phyloP scores from a whole-genome alignment of 2,113 vertebrate genomes.

The Eulacestoma nigropectus region DNA sequence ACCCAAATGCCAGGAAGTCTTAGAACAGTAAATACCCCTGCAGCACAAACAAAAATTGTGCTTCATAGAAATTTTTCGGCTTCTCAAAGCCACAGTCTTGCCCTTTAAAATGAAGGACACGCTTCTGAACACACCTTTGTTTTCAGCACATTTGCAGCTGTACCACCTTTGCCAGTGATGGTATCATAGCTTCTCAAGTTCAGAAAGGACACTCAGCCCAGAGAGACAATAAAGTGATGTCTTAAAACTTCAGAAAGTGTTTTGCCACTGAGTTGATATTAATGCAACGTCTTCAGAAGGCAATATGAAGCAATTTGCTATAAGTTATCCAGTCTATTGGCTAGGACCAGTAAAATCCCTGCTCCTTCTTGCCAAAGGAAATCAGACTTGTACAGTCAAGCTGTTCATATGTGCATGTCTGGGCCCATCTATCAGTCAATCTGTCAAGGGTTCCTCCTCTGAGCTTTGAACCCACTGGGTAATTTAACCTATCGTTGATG shows the following conservation, averaged over 20 bases:
- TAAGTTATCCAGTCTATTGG: neutral
- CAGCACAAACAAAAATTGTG: neutral
- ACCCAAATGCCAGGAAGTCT: slow-evolving; percentile 20
- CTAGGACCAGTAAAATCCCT: neutral
- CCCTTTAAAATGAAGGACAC: slow-evolving; percentile 38
- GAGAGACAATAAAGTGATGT: neutral
- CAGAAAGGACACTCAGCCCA: neutral
- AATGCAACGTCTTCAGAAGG: neutral
- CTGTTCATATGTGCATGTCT: neutral
- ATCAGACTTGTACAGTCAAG: neutral
- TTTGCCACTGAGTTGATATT: neutral
- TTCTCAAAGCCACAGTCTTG: neutral
- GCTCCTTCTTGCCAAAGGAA: neutral
- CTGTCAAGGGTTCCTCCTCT: slow-evolving; percentile 1
- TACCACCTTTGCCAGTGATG: neutral
- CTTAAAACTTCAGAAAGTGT: neutral
- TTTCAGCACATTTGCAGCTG: neutral
- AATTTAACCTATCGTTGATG: slow-evolving; percentile 5
- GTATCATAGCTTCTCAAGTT: neutral
- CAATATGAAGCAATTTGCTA: neutral
- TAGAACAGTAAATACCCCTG: slow-evolving; percentile 21
- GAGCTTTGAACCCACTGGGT: slow-evolving; percentile 38
- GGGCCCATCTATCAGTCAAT: slow-evolving; percentile 28
- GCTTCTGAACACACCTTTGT: neutral
- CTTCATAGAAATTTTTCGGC: neutral